These are phyloP conservation scores for Zosterops japonicus DNA, from an alignment of 2,113 vertebrate genomes.

Conservation along the genomic window DNA sequence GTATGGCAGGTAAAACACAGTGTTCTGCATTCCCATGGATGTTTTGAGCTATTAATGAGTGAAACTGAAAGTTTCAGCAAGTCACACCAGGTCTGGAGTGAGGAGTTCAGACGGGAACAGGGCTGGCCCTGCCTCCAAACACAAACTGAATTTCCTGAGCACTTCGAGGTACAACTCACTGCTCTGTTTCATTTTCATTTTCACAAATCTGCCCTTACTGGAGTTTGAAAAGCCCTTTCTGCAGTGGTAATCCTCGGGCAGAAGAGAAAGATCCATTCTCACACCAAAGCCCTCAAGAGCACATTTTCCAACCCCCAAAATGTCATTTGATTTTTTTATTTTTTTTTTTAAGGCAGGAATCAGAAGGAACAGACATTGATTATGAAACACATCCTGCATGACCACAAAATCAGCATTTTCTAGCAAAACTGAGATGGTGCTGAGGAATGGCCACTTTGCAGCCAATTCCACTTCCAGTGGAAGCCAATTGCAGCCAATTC, in stretches of 20 bases:
- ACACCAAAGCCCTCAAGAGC: not conserved
- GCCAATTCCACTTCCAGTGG: not conserved
- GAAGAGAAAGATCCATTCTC: not conserved
- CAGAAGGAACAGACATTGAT: not conserved
- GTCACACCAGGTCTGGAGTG: not conserved
- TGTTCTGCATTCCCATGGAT: not conserved
- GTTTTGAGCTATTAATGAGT: not conserved
- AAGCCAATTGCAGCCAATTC: not conserved
- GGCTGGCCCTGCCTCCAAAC: not conserved
- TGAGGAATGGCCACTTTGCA: not conserved
- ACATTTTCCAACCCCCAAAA: not conserved
- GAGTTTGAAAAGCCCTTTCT: not conserved
- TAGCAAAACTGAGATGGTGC: not conserved
- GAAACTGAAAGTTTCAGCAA: not conserved
- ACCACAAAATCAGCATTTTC: rapidly evolving
- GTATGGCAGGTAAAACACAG: not conserved
- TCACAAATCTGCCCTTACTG: not conserved
- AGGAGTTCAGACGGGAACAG: not conserved
- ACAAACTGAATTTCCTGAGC: not conserved
- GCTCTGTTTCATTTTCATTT: not conserved
- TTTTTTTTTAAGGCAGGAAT: not conserved
- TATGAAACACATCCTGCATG: not conserved
- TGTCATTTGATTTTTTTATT: too few species aligned
- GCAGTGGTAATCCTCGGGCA: not conserved
- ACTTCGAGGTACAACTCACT: not conserved